Percentiles rank a stretch among this genome's conserved stretches.
phyloP scores from a whole-genome alignment of 2,797 vertebrate genomes.

The Knipowitschia caucasica region DNA sequence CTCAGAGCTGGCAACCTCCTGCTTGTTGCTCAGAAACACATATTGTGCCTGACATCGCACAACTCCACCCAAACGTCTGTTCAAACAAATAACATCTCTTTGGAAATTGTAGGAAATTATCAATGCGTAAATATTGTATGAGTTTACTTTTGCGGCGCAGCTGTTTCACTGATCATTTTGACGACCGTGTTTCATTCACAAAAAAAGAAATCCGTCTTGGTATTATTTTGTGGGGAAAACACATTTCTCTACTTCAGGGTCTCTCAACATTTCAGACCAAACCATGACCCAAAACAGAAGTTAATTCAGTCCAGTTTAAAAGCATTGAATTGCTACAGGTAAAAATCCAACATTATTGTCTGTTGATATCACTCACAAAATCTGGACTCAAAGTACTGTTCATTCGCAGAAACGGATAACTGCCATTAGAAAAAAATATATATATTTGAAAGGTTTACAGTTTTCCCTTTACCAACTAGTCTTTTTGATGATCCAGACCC shows the following conservation, averaged over 20 bases:
- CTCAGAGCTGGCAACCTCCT: conserved; percentile 51
- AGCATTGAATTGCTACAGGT: too few species aligned
- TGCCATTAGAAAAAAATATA: too few species aligned
- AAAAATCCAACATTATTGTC: too few species aligned
- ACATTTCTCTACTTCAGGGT: background rate
- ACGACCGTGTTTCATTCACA: background rate
- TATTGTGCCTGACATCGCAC: conserved; percentile 8
- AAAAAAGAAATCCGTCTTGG: background rate
- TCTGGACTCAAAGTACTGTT: too few species aligned
- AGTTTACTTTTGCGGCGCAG: background rate
- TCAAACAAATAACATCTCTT: background rate
- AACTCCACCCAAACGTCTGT: background rate
- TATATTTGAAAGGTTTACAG: too few species aligned
- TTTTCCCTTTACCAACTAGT: too few species aligned
- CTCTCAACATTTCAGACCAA: too few species aligned
- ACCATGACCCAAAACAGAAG: too few species aligned
- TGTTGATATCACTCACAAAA: too few species aligned
- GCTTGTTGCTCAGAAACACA: conserved; percentile 19
- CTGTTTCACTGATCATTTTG: background rate
- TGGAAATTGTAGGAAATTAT: background rate
- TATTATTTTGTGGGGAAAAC: background rate
- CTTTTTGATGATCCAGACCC: too few species aligned
- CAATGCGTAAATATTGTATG: background rate
- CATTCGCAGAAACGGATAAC: too few species aligned
- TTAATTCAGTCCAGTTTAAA: too few species aligned